phyloP scores from a whole-genome alignment of 2,888 invertebrate species.

The Eristalinus aeneus region DNA sequence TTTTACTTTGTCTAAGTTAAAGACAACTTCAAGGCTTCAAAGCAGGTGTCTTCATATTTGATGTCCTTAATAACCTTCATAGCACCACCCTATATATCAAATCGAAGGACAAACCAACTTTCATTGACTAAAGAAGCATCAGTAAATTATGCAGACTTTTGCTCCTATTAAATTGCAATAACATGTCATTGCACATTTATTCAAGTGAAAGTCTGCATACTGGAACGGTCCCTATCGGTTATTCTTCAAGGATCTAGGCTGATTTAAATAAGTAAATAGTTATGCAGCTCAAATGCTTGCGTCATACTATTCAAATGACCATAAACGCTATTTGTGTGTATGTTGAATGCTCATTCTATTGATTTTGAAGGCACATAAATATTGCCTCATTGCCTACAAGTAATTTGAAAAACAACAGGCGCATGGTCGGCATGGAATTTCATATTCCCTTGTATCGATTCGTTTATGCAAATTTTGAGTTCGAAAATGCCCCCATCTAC shows the following conservation, averaged over 20 bases:
- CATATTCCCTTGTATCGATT: slow-evolving; percentile 27
- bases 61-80: no score
- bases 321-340: background rate
- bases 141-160: no score
- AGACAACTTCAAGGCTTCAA: no score
- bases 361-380: background rate
- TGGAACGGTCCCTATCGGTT: no score
- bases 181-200: background rate
- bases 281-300: background rate
- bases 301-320: background rate
- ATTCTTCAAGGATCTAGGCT: no score
- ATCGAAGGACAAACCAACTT: no score
- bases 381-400: background rate
- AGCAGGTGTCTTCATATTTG: no score
- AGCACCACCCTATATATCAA: no score
- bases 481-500: slow-evolving; percentile 31
- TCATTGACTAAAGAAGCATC: no score
- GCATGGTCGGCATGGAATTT: slow-evolving; percentile 2
- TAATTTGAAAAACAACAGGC: no score
- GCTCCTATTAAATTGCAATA: background rate
- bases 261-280: background rate
- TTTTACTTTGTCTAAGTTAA: no score
- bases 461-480: slow-evolving; percentile 28
- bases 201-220: background rate
- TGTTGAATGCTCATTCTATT: background rate